Evolutionary conservation across 2,888 invertebrate genomes (phyloP), one percentile per base, ranked within the genome.

Genomic region (Oscheius sp.): DNA sequence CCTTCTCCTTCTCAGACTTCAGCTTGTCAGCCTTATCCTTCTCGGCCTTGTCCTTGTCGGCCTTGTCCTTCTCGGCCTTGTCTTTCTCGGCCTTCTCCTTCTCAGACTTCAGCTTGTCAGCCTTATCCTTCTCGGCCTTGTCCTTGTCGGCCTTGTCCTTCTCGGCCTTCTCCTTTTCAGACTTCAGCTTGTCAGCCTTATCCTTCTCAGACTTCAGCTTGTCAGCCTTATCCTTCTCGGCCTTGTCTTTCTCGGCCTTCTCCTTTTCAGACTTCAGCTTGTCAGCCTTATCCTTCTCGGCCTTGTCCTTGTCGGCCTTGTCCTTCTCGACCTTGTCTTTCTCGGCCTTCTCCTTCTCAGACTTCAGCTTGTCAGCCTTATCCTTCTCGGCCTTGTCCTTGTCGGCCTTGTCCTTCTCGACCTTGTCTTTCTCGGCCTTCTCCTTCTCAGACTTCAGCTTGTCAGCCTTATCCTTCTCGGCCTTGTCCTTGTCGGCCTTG

Each of bases 21-120:
- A 25, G 25, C 27, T 52, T 52, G 8, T 23, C 52, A 10, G 52
- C 52, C 27, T 20, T 52, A 8, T 52, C 52, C n/a, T 52, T 52
- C 25, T 52, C 52, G 6, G 52, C 52, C 52, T 52, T 52, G 10
- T 52, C 52, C 52, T 52, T 52, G 10, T 52, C 52, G 52, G 52
- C 27, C 23, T 52, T 52, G 23, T 25, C 25, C 27, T 52, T 52
- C 5, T 52, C 52, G 52, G 52, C 52, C 52, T 52, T 52, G 52
- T 52, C 52, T 27, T 52, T 52, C 27, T 52, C 52, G 17, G 52
- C 52, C 52, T 52, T 52, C 27, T 52, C 52, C n/a, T 52, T 52
- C 10, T 52, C 52, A 8, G 29, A 6, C 27, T 52, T 52, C 12
- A 23, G 23, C 27, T 52, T 52, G 5, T 52, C 52, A n/a, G 27